phyloP scores from a whole-genome alignment of 2,797 vertebrate genomes.

The Chaetophractus vellerosus region DNA sequence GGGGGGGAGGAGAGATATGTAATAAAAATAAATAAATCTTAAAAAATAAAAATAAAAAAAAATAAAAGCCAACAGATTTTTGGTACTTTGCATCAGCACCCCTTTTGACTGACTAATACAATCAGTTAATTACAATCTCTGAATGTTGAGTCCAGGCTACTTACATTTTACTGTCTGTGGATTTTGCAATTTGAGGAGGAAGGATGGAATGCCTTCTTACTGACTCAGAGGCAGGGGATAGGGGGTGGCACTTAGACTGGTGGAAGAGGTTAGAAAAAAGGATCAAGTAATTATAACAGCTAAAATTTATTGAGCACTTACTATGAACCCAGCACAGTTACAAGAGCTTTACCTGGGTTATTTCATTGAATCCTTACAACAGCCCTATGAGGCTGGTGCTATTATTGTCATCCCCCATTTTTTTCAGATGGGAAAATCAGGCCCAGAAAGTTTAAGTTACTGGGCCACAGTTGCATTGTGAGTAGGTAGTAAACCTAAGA shows the following conservation, averaged over 20 bases:
- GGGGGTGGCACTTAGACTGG: not conserved
- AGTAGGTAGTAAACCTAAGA: not conserved
- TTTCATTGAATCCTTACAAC: not conserved
- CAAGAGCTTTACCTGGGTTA: not conserved
- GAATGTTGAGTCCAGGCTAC: not conserved
- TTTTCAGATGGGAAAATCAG: not conserved
- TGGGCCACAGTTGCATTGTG: not conserved
- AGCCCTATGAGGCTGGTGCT: not conserved
- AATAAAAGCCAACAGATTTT: too few species aligned
- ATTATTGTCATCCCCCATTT: not conserved
- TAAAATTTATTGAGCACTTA: not conserved
- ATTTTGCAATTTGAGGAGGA: slow-evolving; percentile 35
- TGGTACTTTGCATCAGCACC: too few species aligned
- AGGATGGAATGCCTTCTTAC: not conserved
- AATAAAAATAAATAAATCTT: too few species aligned
- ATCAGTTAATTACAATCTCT: slow-evolving; percentile 1
- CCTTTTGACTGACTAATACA: not conserved
- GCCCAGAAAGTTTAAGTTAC: not conserved
- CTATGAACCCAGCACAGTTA: not conserved
- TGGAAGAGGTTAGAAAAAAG: not conserved
- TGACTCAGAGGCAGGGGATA: not conserved
- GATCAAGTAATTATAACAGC: not conserved
- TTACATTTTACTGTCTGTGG: not conserved
- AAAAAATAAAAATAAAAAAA: too few species aligned
- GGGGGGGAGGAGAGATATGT: too few species aligned